A percentile compares a stretch with the other conserved stretches of the same genome.
phyloP scores from a whole-genome alignment of 2,797 vertebrate species.

The Acanthurus tractus region DNA sequence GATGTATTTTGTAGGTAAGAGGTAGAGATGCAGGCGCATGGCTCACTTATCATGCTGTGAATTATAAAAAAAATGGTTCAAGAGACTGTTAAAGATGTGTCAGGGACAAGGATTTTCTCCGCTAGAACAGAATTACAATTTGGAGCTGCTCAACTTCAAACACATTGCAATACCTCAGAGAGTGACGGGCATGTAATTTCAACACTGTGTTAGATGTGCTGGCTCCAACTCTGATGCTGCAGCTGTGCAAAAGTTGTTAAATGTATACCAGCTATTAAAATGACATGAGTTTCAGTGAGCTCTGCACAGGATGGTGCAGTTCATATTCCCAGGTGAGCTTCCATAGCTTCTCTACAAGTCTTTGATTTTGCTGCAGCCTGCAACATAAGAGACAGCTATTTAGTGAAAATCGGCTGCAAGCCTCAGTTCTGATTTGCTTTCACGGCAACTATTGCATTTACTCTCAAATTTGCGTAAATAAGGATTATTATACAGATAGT shows the following conservation, averaged over 20 bases:
- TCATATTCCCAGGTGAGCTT: constrained; percentile 50
- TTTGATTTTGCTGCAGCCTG: constrained; percentile 48
- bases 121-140: constrained; percentile 70
- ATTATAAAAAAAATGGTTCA: constrained; percentile 54
- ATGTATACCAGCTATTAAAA: constrained; percentile 63
- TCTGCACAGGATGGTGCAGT: constrained; percentile 39
- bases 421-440: constrained; percentile 9
- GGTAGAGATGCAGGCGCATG: constrained; percentile 34
- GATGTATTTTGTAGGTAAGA: constrained; percentile 45
- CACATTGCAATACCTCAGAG: constrained; percentile 61
- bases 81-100: constrained; percentile 65
- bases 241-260: constrained; percentile 59
- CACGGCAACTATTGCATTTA: not conserved
- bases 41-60: constrained; percentile 50
- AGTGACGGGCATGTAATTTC: constrained; percentile 67
- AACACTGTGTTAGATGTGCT: constrained; percentile 65
- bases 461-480: not conserved
- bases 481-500: not conserved
- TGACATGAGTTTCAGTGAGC: constrained; percentile 50
- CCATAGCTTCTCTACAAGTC: constrained; percentile 27
- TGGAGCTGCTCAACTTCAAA: constrained; percentile 71
- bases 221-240: constrained; percentile 51
- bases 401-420: not conserved
- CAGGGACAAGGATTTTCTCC: constrained; percentile 69
- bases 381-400: constrained; percentile 16